These are phyloP conservation scores for Corydoras maculifer DNA, from an alignment of 2,113 vertebrate species.

Conservation along the genomic window DNA sequence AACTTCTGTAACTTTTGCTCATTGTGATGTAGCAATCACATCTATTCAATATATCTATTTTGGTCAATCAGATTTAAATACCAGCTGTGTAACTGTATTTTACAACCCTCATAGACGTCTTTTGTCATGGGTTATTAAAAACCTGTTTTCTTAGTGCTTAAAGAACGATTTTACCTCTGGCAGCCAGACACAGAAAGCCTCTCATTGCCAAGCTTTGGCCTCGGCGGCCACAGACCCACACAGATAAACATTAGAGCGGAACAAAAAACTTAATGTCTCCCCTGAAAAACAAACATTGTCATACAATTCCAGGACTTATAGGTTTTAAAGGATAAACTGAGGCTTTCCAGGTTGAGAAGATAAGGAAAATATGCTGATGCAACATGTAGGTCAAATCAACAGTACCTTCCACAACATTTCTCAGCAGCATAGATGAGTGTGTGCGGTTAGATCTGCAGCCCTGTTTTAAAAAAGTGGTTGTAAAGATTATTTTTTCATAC, in stretches of 20 bases:
- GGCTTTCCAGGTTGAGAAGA: constrained; percentile 20
- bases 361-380: constrained; percentile 9
- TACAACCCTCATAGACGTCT: constrained; percentile 24
- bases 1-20: no score
- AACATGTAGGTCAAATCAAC: constrained; percentile 27
- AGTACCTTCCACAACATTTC: constrained; percentile 16
- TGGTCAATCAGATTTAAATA: constrained; percentile 32
- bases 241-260: constrained; percentile 44
- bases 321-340: constrained; percentile 28
- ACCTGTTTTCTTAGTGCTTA: constrained; percentile 44
- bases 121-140: constrained; percentile 40
- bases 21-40: no score
- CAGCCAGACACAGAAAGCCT: constrained; percentile 42
- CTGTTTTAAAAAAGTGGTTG: constrained; percentile 21
- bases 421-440: constrained; percentile 30
- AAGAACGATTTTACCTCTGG: constrained; percentile 43
- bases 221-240: constrained; percentile 34
- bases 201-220: constrained; percentile 41
- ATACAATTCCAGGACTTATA: constrained; percentile 21
- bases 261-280: constrained; percentile 28
- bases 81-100: constrained; percentile 30
- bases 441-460: constrained; percentile 12
- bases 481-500: constrained; percentile 5
- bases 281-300: constrained; percentile 34
- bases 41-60: neutral